phyloP scores from a whole-genome alignment of 2,888 invertebrate genomes.

The Mythimna lalbum region DNA sequence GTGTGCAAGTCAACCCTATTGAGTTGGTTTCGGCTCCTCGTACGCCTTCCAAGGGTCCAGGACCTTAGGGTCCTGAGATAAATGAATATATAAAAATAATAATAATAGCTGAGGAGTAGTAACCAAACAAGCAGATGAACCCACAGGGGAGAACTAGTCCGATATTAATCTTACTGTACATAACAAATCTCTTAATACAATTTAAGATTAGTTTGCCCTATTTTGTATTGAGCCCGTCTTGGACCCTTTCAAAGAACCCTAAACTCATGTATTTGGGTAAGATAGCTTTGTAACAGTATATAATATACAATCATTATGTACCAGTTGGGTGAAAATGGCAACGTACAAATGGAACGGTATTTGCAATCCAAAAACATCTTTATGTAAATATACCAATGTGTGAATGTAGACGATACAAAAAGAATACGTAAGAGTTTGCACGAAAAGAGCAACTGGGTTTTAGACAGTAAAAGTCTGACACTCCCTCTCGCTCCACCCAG shows the following conservation, averaged over 20 bases:
- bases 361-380: neutral
- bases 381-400: neutral
- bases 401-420: neutral
- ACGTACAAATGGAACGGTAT: neutral
- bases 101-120: no score
- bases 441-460: no score
- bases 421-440: neutral
- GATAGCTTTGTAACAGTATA: neutral
- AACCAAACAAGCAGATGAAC: no score
- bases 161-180: neutral
- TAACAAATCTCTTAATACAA: neutral
- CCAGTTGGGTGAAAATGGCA: neutral
- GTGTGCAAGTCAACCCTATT: no score
- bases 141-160: neutral
- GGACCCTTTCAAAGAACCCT: neutral
- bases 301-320: neutral
- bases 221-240: slow-evolving; percentile 16
- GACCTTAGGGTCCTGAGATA: no score
- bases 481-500: no score
- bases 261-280: neutral
- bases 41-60: no score
- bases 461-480: no score
- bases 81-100: no score
- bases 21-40: no score
- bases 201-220: slow-evolving; percentile 25